Conservation (phyloP, 2,113 vertebrate species). For the Oxyruncus cristatus region DNA sequence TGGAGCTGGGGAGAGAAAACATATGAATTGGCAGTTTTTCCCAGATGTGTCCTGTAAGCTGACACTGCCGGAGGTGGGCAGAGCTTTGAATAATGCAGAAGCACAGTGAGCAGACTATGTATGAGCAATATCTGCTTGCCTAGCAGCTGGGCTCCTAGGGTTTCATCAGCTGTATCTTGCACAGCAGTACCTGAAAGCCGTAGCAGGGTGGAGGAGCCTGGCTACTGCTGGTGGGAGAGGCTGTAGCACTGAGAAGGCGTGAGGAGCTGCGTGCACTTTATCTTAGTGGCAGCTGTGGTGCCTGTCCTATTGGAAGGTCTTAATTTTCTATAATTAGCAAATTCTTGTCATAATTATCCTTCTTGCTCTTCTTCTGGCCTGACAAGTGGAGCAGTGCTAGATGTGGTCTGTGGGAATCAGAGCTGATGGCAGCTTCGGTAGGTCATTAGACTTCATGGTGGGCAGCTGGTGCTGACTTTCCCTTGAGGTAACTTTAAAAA, state of each 20-base stretch:
- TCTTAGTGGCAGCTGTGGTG: not conserved
- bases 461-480: slow-evolving; percentile 22
- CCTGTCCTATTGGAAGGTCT: not conserved
- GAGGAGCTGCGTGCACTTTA: not conserved
- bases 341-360: not conserved
- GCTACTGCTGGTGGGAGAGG: not conserved
- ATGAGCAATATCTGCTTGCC: not conserved
- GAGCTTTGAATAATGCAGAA: not conserved
- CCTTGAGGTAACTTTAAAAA: not conserved
- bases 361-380: slow-evolving; percentile 14
- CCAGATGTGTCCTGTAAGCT: not conserved
- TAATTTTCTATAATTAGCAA: not conserved
- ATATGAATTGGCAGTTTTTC: not conserved
- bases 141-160: not conserved
- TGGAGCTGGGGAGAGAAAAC: not conserved
- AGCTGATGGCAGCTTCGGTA: not conserved
- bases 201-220: not conserved
- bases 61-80: not conserved
- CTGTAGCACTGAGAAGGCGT: not conserved
- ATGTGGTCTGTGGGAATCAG: not conserved
- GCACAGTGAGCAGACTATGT: not conserved
- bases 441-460: not conserved
- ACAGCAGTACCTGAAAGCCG: not conserved
- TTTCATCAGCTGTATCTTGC: not conserved
- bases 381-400: not conserved